These are phyloP conservation scores for Castor canadensis DNA, from an alignment of 2,113 vertebrate species.

Conservation along the genomic window DNA sequence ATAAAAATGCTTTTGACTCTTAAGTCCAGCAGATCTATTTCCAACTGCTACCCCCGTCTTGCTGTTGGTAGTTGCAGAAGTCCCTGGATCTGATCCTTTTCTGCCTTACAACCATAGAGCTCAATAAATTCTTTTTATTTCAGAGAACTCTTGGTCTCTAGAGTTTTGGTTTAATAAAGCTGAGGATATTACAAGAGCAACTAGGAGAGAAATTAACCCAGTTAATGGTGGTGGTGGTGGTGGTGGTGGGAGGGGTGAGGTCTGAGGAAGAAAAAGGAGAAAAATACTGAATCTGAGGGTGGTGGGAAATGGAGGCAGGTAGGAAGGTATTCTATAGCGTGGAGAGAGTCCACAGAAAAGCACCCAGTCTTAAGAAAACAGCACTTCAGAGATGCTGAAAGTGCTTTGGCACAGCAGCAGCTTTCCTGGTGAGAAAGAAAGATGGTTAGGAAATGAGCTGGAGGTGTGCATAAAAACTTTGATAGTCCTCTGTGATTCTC, in stretches of 20 bases:
- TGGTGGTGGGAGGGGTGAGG: background rate
- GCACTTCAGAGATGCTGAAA: background rate
- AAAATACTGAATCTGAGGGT: background rate
- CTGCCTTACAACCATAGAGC: background rate
- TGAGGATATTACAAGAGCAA: background rate
- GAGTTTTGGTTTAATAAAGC: background rate
- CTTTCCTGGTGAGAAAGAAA: too few relatives aligned
- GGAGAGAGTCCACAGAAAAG: background rate
- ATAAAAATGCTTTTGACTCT: background rate
- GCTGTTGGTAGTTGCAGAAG: background rate
- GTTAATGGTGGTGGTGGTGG: too few relatives aligned
- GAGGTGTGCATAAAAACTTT: background rate
- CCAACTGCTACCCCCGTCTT: background rate
- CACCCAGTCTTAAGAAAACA: background rate
- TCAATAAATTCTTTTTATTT: background rate
- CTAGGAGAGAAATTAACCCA: background rate
- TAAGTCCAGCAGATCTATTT: background rate
- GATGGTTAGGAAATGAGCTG: background rate
- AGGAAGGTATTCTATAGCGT: too few relatives aligned
- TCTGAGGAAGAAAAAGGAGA: background rate
- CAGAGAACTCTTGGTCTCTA: too few relatives aligned
- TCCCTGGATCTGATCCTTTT: too few relatives aligned
- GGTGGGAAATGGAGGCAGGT: too few relatives aligned
- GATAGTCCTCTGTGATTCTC: background rate
- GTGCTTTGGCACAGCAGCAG: background rate